A percentile compares a stretch with the other conserved stretches of the same genome.
Conservation (phyloP, 2,113 vertebrate species). For the Oreochromis niloticus region DNA sequence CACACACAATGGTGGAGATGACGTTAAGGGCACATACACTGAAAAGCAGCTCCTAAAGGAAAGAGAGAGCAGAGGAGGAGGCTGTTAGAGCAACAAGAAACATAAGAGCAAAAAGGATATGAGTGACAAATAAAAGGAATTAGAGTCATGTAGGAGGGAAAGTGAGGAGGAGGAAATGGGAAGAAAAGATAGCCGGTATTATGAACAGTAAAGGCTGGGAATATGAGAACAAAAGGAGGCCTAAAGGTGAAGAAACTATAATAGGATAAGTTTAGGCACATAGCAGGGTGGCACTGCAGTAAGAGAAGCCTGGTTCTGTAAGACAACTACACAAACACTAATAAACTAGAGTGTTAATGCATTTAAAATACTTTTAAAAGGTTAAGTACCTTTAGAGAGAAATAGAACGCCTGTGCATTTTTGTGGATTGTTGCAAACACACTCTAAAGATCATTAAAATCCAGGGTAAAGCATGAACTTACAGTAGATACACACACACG, state of each 20-base stretch:
- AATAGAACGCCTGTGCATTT: background rate
- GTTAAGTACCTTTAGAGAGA: background rate
- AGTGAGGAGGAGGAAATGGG: background rate
- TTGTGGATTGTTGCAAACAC: background rate
- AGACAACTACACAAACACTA: background rate
- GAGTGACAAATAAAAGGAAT: background rate
- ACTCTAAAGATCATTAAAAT: background rate
- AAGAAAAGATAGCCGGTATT: background rate
- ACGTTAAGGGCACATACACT: slow-evolving; percentile 96
- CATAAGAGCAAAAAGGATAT: background rate
- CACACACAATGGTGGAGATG: slow-evolving; percentile 97
- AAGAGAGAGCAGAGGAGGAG: background rate
- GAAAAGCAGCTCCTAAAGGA: slow-evolving; percentile 89
- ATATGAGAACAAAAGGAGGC: background rate
- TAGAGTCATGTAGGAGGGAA: background rate
- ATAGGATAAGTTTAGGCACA: background rate
- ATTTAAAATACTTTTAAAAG: background rate
- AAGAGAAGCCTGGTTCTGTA: background rate
- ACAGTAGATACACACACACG: background rate
- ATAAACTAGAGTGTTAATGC: background rate
- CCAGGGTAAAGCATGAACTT: slow-evolving; percentile 6
- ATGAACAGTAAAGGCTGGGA: background rate
- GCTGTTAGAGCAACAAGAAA: slow-evolving; percentile 15
- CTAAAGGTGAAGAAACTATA: background rate
- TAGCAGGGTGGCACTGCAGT: background rate